These are phyloP conservation scores for Alviniconcha marisindica DNA, from an alignment of 1,140 invertebrate species.

Conservation along the genomic window DNA sequence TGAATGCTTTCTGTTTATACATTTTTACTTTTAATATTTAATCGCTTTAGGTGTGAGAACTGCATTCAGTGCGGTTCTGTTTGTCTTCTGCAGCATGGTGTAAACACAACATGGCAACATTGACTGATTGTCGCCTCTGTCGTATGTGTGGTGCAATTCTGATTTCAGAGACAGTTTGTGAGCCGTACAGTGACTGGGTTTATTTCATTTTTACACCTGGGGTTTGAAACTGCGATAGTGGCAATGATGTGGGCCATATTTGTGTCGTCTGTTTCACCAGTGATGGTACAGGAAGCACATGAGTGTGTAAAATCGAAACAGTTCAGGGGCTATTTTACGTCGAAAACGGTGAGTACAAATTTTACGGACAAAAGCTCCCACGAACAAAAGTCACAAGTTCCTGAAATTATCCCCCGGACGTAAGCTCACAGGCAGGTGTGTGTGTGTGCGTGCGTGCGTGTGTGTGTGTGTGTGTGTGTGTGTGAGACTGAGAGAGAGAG, in stretches of 20 bases:
- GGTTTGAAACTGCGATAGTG: no score
- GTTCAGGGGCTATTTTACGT: not conserved
- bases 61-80: conserved; percentile 9
- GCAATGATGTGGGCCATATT: not conserved
- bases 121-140: not conserved
- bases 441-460: no score
- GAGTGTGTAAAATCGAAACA: not conserved
- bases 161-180: not conserved
- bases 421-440: conserved; percentile 2
- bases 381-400: not conserved
- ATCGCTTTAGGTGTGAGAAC: no score
- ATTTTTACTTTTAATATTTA: no score
- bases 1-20: no score
- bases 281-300: not conserved
- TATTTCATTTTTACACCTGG: no score
- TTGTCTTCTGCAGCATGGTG: conserved; percentile 20
- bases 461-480: no score
- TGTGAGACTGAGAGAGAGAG: no score
- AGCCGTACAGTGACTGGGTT: no score
- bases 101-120: not conserved
- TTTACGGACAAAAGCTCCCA: no score
- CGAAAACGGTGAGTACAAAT: not conserved
- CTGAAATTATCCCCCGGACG: not conserved
- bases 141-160: not conserved
- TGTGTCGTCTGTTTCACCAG: conserved; percentile 4